Percentiles rank a stretch among this genome's conserved stretches.
These are phyloP conservation scores for Orthosia incerta DNA, from an alignment of 2,888 invertebrate species.

Conservation along the genomic window DNA sequence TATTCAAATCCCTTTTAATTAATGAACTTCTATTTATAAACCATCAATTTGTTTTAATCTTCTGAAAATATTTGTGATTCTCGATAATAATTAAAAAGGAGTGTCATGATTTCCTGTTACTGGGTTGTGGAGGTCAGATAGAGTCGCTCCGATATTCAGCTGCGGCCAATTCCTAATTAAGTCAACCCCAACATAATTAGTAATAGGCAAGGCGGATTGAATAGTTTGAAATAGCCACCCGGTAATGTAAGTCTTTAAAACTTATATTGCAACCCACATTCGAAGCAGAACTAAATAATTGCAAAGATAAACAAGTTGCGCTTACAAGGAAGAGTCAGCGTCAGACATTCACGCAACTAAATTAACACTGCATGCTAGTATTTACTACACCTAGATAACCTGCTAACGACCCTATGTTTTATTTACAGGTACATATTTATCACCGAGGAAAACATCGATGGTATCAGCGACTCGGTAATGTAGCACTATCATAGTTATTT, in stretches of 20 bases:
- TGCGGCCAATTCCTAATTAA: too few species aligned
- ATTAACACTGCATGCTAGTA: conserved; percentile 17
- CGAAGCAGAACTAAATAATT: conserved; percentile 20
- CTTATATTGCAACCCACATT: conserved; percentile 2
- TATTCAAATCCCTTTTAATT: background rate
- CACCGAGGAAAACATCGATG: conserved; percentile 25
- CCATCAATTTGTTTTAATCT: background rate
- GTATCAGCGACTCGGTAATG: conserved; percentile 37
- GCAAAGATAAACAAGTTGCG: conserved; percentile 31
- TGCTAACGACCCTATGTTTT: conserved; percentile 48
- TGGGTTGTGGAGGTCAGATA: too few species aligned
- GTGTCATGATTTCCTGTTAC: too few species aligned
- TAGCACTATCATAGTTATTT: conserved; percentile 30
- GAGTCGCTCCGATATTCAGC: too few species aligned
- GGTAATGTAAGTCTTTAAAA: background rate
- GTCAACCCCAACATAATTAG: too few species aligned
- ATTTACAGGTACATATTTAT: conserved; percentile 49
- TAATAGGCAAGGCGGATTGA: too few species aligned
- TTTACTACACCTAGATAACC: conserved; percentile 40
- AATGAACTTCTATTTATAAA: background rate
- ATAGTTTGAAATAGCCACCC: too few species aligned
- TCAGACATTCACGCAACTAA: conserved; percentile 18
- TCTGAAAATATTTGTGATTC: background rate
- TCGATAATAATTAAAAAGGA: too few species aligned
- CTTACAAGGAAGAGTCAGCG: conserved; percentile 27